Evolutionary conservation across 1,140 invertebrate species (phyloP).

Genomic region (Lineus longissimus): DNA sequence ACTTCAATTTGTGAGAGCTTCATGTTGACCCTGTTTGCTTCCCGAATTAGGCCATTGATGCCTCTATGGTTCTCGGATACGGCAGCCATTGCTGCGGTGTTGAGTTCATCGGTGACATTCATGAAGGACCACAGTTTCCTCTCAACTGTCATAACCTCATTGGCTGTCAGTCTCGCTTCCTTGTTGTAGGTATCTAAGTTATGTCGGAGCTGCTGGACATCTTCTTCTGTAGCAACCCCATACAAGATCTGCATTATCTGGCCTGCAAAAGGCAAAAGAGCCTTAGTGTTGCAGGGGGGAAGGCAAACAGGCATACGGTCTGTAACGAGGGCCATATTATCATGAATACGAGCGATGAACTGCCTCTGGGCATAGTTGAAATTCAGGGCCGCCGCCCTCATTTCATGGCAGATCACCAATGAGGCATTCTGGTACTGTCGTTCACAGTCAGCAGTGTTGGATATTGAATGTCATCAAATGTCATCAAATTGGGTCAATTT

Average conservation of each 20-base stretch:
- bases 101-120: neutral
- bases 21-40: neutral
- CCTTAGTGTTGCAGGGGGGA: too few relatives aligned
- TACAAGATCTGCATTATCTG: neutral
- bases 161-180: neutral
- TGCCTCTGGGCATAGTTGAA: too few relatives aligned
- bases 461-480: too few relatives aligned
- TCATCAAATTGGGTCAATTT: too few relatives aligned
- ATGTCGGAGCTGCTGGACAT: neutral
- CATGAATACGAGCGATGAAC: too few relatives aligned
- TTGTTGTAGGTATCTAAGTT: neutral
- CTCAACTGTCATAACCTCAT: neutral
- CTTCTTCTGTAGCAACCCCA: neutral
- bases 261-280: neutral
- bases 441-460: too few relatives aligned
- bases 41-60: neutral
- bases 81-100: neutral
- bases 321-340: too few relatives aligned
- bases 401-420: too few relatives aligned
- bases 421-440: too few relatives aligned
- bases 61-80: neutral
- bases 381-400: too few relatives aligned
- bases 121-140: neutral
- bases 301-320: too few relatives aligned
- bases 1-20: neutral